Base-by-base conservation (phyloP, 2,797 vertebrate genomes). In the Megaceryle alcyon region DNA sequence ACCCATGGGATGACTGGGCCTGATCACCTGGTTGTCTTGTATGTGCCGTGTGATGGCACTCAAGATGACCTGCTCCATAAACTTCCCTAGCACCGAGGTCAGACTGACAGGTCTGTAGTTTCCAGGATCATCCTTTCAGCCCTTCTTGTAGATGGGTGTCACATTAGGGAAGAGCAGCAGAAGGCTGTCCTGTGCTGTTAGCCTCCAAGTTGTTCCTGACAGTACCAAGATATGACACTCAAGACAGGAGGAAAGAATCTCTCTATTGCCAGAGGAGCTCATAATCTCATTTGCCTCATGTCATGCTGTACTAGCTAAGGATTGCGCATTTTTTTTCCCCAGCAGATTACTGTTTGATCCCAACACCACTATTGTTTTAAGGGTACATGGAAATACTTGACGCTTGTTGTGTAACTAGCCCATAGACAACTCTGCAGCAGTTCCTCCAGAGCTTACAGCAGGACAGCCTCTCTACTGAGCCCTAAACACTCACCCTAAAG, bases 271-370 rank as follows among this genome's bases (percentile, higher is more conserved):
- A 23, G 46, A 70, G 51, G 22, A 86, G 35, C 29, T 2, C 0
- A 2, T 5, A 1, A 7, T 59, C 15, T 65, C 35, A 13, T 61
- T 82, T 73, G 28, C 44, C 44, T 69, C 8, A 3, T 0, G 0
- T 13, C 37, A 5, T 48, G 41, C 63, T 79, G 11, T 49, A 12
- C 39, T 44, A 12, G 2, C 17, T n/a, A 23, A 65, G 20, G n/a
- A 31, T 22, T 2, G 3, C 14, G 20, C 33, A 33, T 66, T 31
- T 65, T 66, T 31, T 65, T 65, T 23, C 49, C 49, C 17, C 37
- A 56, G 65, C 12, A 64, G 26, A 46, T 46, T 46, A 48, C 22
- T 35, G 29, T 33, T 60, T 41, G 56, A 81, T 65, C 31, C 57
- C 54, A 33, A 3, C 13, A 29, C 15, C 19, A 23, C 19, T 54